Base-by-base conservation (phyloP, 2,888 invertebrate genomes). In the Scaptomyza polygonia region DNA sequence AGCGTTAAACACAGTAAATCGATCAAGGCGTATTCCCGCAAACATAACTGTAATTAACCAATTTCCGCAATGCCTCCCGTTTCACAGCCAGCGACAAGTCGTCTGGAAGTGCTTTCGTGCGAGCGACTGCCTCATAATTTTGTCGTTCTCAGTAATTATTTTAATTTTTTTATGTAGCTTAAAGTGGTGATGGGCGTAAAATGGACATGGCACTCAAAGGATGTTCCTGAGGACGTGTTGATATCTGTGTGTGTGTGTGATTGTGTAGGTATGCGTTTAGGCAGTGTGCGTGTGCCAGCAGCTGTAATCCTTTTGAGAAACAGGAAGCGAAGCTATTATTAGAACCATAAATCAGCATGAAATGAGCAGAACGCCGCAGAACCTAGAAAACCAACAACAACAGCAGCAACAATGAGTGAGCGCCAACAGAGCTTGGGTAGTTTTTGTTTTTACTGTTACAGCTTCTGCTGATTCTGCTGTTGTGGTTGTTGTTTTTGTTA, bases 291-390 rank as follows among this genome's bases (percentile, higher is more conserved):
- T 64, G 52, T 65, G 65, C 62, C 62, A 69, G 63, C 59, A 61
- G 67, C 66, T 67, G 77, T 72, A 80, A 81, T 81, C 80, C 80
- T 81, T 80, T 80, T 81, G 67, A 74, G 78, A 68, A 77, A 79
- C 75, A 79, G 86, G 84, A 84, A 86, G 75, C 81, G 79, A 83
- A 86, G 81, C 89, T 87, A 89, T 89, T 89, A 90, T 88, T 89
- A 89, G 90, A 88, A 87, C 88, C 81, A 89, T 89, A 90, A 90
- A 89, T 90, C 90, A 89, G 89, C 90, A 87, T 89, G 88, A 90
- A 89, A 89, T 88, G 89, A 89, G 89, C 84, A 89, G 86, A 80
- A 72, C 80, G 82, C 79, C 74, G 71, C 77, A 78, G 62, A 68
- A 36, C 52, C 61, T 65, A 69, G 55, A 70, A 47, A 63, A 51